Evolutionary conservation across 2,113 vertebrate genomes (phyloP).

Genomic region (Dipodomys stephensi): DNA sequence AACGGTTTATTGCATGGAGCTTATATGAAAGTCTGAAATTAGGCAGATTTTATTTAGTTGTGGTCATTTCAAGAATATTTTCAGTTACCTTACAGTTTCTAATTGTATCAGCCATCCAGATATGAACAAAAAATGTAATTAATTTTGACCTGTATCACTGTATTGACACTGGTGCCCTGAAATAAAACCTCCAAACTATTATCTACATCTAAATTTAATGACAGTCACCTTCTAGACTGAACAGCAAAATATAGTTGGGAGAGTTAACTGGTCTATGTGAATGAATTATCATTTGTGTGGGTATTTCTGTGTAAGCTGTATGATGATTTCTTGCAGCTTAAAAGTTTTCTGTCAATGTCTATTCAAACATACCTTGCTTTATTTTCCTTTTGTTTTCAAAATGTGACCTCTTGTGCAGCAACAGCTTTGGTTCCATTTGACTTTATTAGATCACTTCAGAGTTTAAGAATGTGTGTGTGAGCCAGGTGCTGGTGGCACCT

Average conservation of each 20-base stretch:
- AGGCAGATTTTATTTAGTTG: background rate
- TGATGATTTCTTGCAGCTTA: background rate
- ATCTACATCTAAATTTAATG: constrained; percentile 4
- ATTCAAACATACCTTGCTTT: background rate
- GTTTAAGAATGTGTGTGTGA: background rate
- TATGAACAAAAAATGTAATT: background rate
- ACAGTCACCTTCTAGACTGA: background rate
- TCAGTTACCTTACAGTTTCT: constrained; percentile 1
- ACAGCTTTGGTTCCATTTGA: background rate
- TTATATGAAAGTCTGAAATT: constrained; percentile 9
- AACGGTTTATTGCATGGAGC: background rate
- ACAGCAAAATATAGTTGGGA: background rate
- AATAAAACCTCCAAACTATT: background rate
- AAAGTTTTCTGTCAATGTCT: background rate
- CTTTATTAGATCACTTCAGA: constrained; percentile 13
- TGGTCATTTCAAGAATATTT: background rate
- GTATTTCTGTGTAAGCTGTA: background rate
- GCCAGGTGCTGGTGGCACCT: no score
- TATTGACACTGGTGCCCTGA: background rate
- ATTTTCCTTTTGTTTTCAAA: constrained; percentile 22
- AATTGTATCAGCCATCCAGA: constrained; percentile 10
- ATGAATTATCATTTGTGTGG: background rate
- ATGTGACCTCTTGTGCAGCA: background rate
- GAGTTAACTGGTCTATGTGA: background rate
- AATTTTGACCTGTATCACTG: background rate